Conservation (phyloP, 1,140 invertebrate genomes). For the Latrodectus geometricus region DNA sequence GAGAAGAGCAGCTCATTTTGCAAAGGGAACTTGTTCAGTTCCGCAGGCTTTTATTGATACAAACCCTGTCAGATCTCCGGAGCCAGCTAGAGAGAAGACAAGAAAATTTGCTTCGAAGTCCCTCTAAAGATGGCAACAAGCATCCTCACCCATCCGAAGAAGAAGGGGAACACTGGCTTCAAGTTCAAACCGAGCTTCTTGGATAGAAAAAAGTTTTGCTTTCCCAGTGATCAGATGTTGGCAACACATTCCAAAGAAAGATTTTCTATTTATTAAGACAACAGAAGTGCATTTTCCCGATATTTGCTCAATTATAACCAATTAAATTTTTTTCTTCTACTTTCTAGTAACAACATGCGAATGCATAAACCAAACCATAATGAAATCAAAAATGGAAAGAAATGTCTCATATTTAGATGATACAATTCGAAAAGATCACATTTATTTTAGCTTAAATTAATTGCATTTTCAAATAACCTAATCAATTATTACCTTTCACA, state of each 20-base stretch:
- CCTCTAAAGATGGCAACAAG: neutral
- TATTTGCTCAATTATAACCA: neutral
- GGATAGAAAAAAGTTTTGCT: neutral
- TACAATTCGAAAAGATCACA: no score
- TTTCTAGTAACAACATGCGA: neutral
- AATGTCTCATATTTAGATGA: neutral
- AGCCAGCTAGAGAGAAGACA: conserved; percentile 36
- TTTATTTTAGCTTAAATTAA: no score
- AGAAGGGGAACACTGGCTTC: conserved; percentile 13
- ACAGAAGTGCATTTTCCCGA: neutral
- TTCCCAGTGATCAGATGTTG: neutral
- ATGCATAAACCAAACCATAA: neutral
- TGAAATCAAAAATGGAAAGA: neutral
- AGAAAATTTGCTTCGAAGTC: neutral
- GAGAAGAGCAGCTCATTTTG: conserved; percentile 48
- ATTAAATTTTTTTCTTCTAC: neutral
- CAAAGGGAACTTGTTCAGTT: conserved; percentile 57
- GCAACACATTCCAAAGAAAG: neutral
- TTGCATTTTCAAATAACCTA: no score
- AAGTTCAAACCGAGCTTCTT: conserved; percentile 18
- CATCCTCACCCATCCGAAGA: neutral
- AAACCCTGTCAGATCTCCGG: conserved; percentile 51
- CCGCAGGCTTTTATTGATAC: conserved; percentile 44
- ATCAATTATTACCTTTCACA: no score
- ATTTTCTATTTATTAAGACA: neutral